phyloP scores from a whole-genome alignment of 1,140 invertebrate species.

The Anadara kagoshimensis region DNA sequence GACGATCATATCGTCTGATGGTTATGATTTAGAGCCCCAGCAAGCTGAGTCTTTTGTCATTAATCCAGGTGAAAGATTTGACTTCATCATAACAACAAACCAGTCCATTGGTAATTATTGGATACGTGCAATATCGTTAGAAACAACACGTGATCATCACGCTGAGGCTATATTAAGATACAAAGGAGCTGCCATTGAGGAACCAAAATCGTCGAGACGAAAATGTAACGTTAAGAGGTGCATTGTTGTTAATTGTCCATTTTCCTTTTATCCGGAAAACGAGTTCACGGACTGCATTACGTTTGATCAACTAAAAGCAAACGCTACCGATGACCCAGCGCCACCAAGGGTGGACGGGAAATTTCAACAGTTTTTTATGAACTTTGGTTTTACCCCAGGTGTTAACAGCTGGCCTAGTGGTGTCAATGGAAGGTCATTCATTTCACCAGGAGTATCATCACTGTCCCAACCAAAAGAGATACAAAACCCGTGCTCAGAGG shows the following conservation, averaged over 20 bases:
- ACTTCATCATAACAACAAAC: constrained; percentile 87
- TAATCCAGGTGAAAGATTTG: constrained; percentile 85
- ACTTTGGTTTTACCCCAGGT: constrained; percentile 55
- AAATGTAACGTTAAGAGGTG: constrained; percentile 29
- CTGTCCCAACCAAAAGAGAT: constrained; percentile 37
- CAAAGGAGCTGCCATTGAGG: constrained; percentile 76
- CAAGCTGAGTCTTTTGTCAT: constrained; percentile 72
- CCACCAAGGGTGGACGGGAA: neutral
- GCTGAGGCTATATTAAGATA: constrained; percentile 84
- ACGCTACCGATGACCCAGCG: neutral
- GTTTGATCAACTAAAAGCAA: constrained; percentile 26
- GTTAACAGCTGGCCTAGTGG: constrained; percentile 36
- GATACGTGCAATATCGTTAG: constrained; percentile 80
- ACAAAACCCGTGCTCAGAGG: constrained; percentile 2
- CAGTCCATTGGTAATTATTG: constrained; percentile 85
- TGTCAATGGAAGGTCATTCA: constrained; percentile 49
- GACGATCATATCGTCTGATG: constrained; percentile 86
- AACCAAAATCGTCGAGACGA: constrained; percentile 76
- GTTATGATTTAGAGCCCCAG: constrained; percentile 84
- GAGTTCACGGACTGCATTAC: constrained; percentile 34
- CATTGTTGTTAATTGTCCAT: constrained; percentile 51
- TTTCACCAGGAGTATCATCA: constrained; percentile 35
- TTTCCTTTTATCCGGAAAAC: constrained; percentile 38
- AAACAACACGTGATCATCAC: constrained; percentile 33
- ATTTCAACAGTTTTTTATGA: constrained; percentile 49